Evolutionary conservation across 1,140 invertebrate species (phyloP), one percentile per base, ranked within the genome.

Genomic region (Meteorus sp.): DNA sequence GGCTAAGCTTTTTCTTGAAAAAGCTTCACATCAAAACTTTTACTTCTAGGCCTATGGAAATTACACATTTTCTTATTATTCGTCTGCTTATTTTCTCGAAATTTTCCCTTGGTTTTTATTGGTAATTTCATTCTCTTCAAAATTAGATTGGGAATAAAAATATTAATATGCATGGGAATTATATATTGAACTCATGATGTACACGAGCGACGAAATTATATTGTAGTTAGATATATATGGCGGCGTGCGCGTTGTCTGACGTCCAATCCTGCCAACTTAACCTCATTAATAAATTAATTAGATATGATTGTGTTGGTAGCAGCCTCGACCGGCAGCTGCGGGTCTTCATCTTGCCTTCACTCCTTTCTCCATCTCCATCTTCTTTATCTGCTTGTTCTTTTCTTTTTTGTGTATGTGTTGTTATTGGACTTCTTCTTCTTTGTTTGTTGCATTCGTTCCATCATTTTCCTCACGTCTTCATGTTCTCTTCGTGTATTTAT

Each of bases 251-350:
- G 70, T 72, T 75, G 75, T 78, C 76, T 77, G 75, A 70, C 73
- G 71, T 74, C 75, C 75, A 77, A 78, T 78, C 75, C 76, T 73
- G 62, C 72, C 72, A 78, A 78, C 66, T 78, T 78, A 78, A 78
- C 76, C 76, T 78, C 75, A 78, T 78, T 78, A 78, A 78, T 78
- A 78, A 77, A 77, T 78, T 78, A 78, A 78, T 78, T 77, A 78
- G 74, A 78, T 78, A 77, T 78, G 76, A 77, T 78, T 78, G 76
- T 73, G 76, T 76, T 77, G 74, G 75, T 68, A 77, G 76, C 61
- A n/a, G n/a, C n/a, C n/a, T 71, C 69, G 74, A 73, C 73, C 72
- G 74, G 75, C 76, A 77, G 76, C 76, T 77, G 76, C 74, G 74
- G 74, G 71, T 60, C 62, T 59, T 53, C 31, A 22, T 50, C 25